Conservation (phyloP, 1,140 invertebrate species). For the Chironomus striatipennis region DNA sequence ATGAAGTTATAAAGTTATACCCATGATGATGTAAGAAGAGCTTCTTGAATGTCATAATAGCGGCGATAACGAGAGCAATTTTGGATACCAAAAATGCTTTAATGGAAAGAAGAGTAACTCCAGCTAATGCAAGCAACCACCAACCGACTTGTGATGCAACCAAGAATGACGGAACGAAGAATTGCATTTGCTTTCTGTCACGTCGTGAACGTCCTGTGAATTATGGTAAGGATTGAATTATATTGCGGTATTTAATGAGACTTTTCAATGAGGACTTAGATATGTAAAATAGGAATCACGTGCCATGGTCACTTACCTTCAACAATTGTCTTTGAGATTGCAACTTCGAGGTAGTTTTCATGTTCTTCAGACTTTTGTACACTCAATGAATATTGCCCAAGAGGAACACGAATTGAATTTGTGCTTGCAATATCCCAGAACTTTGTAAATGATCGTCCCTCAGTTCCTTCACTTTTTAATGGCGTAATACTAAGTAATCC, state of each 20-base stretch:
- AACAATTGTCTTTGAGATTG: slow-evolving; percentile 35
- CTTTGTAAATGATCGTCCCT: slow-evolving; percentile 31
- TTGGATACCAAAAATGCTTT: slow-evolving; percentile 54
- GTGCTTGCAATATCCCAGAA: slow-evolving; percentile 37
- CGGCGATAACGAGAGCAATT: slow-evolving; percentile 48
- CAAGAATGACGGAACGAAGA: slow-evolving; percentile 50
- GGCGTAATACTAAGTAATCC: slow-evolving; percentile 36
- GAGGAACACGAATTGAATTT: slow-evolving; percentile 36
- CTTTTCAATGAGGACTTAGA: no score
- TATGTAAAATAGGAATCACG: no score
- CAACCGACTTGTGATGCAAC: slow-evolving; percentile 52
- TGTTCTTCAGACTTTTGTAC: slow-evolving; percentile 39
- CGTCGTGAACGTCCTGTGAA: slow-evolving; percentile 25
- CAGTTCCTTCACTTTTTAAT: slow-evolving; percentile 25
- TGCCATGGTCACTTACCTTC: not conserved
- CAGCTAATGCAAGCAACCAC: slow-evolving; percentile 46
- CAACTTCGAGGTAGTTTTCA: slow-evolving; percentile 38
- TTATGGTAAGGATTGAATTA: no score
- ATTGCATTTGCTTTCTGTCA: slow-evolving; percentile 47
- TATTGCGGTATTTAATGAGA: not conserved
- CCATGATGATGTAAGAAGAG: slow-evolving; percentile 40
- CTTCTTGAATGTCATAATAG: slow-evolving; percentile 48
- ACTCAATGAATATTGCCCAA: slow-evolving; percentile 39
- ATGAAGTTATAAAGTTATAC: not conserved
- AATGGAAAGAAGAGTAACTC: slow-evolving; percentile 49